A percentile compares a stretch with the other conserved stretches of the same genome.
Conservation (phyloP, 2,888 invertebrate species). For the Euzetes globulus region DNA sequence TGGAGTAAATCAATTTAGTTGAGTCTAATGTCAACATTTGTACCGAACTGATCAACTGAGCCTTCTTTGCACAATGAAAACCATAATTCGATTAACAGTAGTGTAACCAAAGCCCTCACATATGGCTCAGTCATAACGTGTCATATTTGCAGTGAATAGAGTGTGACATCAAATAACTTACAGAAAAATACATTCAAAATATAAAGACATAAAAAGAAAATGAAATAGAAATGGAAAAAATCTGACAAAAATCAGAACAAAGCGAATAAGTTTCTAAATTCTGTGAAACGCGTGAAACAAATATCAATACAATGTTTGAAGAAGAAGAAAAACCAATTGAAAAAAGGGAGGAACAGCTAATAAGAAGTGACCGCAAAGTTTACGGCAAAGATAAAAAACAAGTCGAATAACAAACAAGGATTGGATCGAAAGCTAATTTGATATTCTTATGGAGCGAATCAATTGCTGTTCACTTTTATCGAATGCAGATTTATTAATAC, state of each 20-base stretch:
- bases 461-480: not conserved
- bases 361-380: not conserved
- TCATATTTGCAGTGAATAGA: slow-evolving; percentile 5
- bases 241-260: slow-evolving; percentile 16
- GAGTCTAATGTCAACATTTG: slow-evolving; percentile 20
- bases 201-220: not conserved
- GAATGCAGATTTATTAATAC: slow-evolving; percentile 2
- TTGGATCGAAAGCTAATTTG: slow-evolving; percentile 14
- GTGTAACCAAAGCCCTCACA: slow-evolving; percentile 15
- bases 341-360: not conserved
- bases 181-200: not conserved
- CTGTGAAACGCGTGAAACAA: slow-evolving; percentile 12
- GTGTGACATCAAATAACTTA: not conserved
- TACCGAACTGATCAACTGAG: slow-evolving; percentile 15
- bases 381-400: not conserved
- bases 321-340: not conserved
- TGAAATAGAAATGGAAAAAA: not conserved
- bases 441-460: not conserved
- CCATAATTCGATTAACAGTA: slow-evolving; percentile 9
- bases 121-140: slow-evolving; percentile 25
- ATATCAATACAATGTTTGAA: not conserved
- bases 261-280: slow-evolving; percentile 1
- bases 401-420: not conserved
- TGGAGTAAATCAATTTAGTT: slow-evolving; percentile 20
- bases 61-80: slow-evolving; percentile 3